Conservation (phyloP, 1,140 invertebrate species). For the Chrysomallon squamiferum region DNA sequence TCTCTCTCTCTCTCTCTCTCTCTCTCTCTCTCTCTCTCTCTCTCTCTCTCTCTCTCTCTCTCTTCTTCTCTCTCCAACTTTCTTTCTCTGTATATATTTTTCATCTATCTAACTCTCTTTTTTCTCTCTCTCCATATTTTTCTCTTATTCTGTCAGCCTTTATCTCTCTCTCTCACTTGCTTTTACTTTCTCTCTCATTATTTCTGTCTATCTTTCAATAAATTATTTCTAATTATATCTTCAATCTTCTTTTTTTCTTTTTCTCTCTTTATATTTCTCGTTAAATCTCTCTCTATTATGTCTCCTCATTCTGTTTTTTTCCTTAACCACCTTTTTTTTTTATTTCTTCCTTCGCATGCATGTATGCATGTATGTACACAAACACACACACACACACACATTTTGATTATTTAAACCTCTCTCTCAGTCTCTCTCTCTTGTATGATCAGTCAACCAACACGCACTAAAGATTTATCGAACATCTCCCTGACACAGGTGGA, state of each 20-base stretch:
- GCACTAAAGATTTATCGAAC: too few relatives aligned
- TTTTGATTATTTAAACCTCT: too few relatives aligned
- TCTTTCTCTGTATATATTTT: slow-evolving; percentile 5
- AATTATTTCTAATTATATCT: too few relatives aligned
- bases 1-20: neutral
- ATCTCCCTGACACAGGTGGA: too few relatives aligned
- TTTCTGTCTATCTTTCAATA: slow-evolving; percentile 2
- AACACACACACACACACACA: too few relatives aligned
- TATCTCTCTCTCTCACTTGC: slow-evolving; percentile 3
- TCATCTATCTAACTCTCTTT: slow-evolving; percentile 1
- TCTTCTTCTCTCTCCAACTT: slow-evolving; percentile 6
- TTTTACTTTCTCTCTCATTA: slow-evolving; percentile 7
- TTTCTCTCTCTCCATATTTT: slow-evolving; percentile 8
- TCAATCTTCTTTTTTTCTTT: slow-evolving; percentile 1
- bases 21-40: slow-evolving; percentile 2
- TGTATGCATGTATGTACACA: too few relatives aligned
- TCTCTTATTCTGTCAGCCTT: slow-evolving; percentile 4
- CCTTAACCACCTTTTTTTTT: neutral
- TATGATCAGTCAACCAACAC: too few relatives aligned
- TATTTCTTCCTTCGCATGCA: too few relatives aligned
- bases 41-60: slow-evolving; percentile 11
- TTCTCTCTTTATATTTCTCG: slow-evolving; percentile 2
- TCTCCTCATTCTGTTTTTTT: slow-evolving; percentile 3
- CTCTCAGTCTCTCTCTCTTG: too few relatives aligned
- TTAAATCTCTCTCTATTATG: slow-evolving; percentile 6